Evolutionary conservation across 2,888 invertebrate species (phyloP), one percentile per base, ranked within the genome.

Genomic region (Lasioglossum vierecki): DNA sequence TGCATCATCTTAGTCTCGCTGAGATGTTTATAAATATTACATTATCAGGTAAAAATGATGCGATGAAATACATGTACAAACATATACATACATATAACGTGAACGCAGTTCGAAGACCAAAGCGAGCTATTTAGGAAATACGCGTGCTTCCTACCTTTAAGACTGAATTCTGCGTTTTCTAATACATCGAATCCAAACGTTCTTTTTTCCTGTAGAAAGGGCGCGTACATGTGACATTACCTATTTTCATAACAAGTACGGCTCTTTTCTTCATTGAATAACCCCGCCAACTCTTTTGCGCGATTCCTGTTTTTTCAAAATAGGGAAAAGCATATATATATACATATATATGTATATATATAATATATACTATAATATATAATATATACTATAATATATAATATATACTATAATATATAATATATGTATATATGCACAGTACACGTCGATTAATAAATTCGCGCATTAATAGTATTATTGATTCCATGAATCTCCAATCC

Each of bases 101-200:
- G 71, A 71, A 85, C 76, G 81, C 79, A 84, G 80, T 80, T 86
- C 74, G 80, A 86, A 89, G 81, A 85, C 79, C 79, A 84, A 83
- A 86, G 83, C 81, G 79, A 79, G 83, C 84, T 82, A 80, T 82
- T 84, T 72, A 88, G 88, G 88, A 88, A 80, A 85, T 83, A 87
- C 73, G 81, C 89, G 92, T 90, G 93, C 92, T 93, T 93, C 92
- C 93, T 91, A 91, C 86, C 88, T 88, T 88, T 91, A 92, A 93
- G 93, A 93, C 93, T 93, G 93, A 93, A 89, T 90, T 89, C 86
- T 87, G 91, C 88, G 88, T 90, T 91, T 89, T 87, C 66, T 84
- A 86, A 85, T 81, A 90, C 79, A 82, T 84, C 71, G 70, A 73
- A 84, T 82, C 75, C 68, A 77, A 78, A 82, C 75, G 39, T 68